Evolutionary conservation across 2,113 vertebrate genomes (phyloP).

Genomic region (Hippocampus zosterae): DNA sequence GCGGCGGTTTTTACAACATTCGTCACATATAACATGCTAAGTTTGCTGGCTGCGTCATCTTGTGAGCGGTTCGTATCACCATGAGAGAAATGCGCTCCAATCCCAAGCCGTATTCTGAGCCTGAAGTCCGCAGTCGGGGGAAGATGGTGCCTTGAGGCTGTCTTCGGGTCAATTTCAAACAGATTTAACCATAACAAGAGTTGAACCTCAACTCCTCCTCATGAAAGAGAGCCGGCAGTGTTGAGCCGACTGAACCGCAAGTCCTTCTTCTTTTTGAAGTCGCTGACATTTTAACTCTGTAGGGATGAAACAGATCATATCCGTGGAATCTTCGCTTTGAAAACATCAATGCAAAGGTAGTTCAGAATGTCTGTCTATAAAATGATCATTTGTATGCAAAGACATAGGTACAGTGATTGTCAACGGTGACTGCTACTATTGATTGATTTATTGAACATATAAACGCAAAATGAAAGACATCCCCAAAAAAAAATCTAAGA

Average conservation of each 20-base stretch:
- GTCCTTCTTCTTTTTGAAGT: background rate
- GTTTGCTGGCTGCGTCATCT: slow-evolving; percentile 75
- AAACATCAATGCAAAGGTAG: background rate
- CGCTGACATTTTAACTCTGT: background rate
- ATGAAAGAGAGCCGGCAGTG: background rate
- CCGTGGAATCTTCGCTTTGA: background rate
- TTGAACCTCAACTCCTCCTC: background rate
- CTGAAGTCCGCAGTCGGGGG: background rate
- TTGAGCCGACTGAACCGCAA: background rate
- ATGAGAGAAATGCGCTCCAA: background rate
- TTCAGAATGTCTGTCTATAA: background rate
- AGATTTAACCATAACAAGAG: background rate
- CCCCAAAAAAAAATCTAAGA: too few relatives aligned
- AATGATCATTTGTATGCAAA: background rate
- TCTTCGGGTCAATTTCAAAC: background rate
- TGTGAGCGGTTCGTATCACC: slow-evolving; percentile 73
- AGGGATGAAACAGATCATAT: background rate
- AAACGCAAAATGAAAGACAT: too few relatives aligned
- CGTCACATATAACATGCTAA: slow-evolving; percentile 78
- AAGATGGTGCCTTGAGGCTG: background rate
- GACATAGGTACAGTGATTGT: background rate
- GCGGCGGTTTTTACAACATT: slow-evolving; percentile 82
- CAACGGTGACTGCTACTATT: background rate
- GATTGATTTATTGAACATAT: too few relatives aligned
- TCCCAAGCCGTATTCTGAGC: background rate